Evolutionary conservation across 2,888 invertebrate species (phyloP).

Genomic region (Suillia variegata): DNA sequence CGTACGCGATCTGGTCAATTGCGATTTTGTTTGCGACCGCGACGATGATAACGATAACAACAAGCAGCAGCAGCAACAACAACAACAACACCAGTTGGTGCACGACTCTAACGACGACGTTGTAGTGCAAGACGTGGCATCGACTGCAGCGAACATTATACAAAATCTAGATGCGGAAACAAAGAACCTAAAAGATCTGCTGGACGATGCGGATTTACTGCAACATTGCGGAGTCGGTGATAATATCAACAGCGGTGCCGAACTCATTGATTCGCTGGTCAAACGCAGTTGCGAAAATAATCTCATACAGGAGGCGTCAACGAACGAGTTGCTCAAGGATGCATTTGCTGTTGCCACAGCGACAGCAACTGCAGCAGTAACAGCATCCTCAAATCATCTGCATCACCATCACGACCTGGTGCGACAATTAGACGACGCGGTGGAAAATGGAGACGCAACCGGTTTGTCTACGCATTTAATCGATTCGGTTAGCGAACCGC

Average conservation of each 20-base stretch:
- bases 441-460: constrained; percentile 70
- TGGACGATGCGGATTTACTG: constrained; percentile 56
- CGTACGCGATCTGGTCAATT: constrained; percentile 15
- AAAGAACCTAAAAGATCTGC: constrained; percentile 57
- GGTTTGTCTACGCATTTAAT: constrained; percentile 69
- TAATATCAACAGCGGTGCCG: constrained; percentile 61
- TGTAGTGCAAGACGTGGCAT: constrained; percentile 19
- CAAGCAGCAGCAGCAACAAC: constrained; percentile 6
- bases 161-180: constrained; percentile 51
- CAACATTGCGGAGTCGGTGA: constrained; percentile 56
- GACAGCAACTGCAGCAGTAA: background rate
- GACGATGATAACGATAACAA: constrained; percentile 15
- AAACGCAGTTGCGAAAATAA: constrained; percentile 70
- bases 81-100: too few species aligned
- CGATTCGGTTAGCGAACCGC: constrained; percentile 64
- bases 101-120: constrained; percentile 1
- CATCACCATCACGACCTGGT: constrained; percentile 55
- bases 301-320: constrained; percentile 56
- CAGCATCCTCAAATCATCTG: constrained; percentile 26
- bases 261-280: constrained; percentile 67
- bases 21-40: constrained; percentile 2
- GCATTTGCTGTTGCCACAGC: background rate
- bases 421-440: constrained; percentile 43
- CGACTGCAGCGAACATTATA: too few species aligned
- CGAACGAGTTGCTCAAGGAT: background rate